Evolutionary conservation across 2,888 invertebrate genomes (phyloP), one percentile per base, ranked within the genome.

Genomic region (Hypena proboscidalis): DNA sequence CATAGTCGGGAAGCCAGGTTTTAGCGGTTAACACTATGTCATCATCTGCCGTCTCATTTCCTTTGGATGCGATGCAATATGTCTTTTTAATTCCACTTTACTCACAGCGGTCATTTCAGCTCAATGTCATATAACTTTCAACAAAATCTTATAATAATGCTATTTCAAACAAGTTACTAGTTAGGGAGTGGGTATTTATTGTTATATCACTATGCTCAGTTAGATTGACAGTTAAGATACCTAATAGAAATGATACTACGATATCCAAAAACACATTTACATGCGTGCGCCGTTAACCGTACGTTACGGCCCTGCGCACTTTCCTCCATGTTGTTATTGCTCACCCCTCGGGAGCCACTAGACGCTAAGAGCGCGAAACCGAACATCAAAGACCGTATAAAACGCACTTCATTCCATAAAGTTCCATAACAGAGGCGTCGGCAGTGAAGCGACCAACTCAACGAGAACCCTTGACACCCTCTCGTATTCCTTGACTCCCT

Each of bases 341-440:
- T 69, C 50, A 62, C 77, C 84, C 74, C 78, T 74, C 61, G 79
- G 81, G 83, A 82, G 74, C 78, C 79, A 81, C 81, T 84, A 77
- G 69, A 79, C 72, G 74, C 73, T 80, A 78, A 80, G 77, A 82
- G 79, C 81, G 77, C 71, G 77, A 82, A 87, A 83, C 81, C 79
- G 82, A 86, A 88, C 85, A 85, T 87, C 85, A 84, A 87, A 86
- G 80, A 73, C 77, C 80, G 74, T 81, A 85, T 85, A 85, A 83
- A 84, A 85, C 84, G 83, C 85, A 84, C 83, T 88, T 83, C 79
- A 81, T 85, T 83, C 81, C 80, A 83, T 86, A 85, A 85, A 83
- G 74, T 80, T 83, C 79, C 78, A 83, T 85, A 85, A 83, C 79
- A 77, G 70, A 77, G 74, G 78, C 77, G 76, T 77, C 67, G 75